Base-by-base conservation (phyloP, 1,140 invertebrate genomes). In the Lepidostoma basale region DNA sequence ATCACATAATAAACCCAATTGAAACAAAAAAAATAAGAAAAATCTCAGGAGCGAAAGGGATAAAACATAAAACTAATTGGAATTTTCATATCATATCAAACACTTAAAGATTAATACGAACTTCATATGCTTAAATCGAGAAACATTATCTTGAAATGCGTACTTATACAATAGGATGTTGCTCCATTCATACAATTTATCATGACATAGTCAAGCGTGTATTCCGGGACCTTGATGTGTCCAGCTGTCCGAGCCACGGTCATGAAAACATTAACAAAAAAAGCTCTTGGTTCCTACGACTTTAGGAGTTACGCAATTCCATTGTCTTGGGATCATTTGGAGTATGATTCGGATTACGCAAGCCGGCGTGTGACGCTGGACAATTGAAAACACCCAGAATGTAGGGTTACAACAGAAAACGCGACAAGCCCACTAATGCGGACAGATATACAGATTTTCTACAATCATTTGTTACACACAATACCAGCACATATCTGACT, bases 111-210 rank as follows among this genome's bases (percentile, higher is more conserved):
- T n/a, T n/a, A n/a, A n/a, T n/a, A n/a, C n/a, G n/a, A n/a, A n/a
- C n/a, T n/a, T n/a, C n/a, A n/a, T n/a, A n/a, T n/a, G n/a, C n/a
- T n/a, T n/a, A n/a, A n/a, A n/a, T n/a, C n/a, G n/a, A n/a, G n/a
- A n/a, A n/a, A n/a, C n/a, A n/a, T n/a, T n/a, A n/a, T n/a, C n/a
- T n/a, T n/a, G n/a, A n/a, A n/a, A n/a, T n/a, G n/a, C n/a, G n/a
- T n/a, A n/a, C n/a, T n/a, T n/a, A 28, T 18, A 52, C 47, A 52
- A 26, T 52, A 18, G 23, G n/a, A 28, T 52, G 25, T 52, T 52
- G 26, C 49, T 14, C 6, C 49, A 30, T 20, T 23, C 10, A 54
- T 54, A 54, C n/a, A 33, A n/a, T n/a, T 33, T 54, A 36, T 36
- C 14, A 30, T 54, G 14, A 28, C 23, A 54, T 28, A n/a, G 26